These are phyloP conservation scores for Paratrypauchen microcephalus DNA, from an alignment of 2,797 vertebrate genomes.

Conservation along the genomic window DNA sequence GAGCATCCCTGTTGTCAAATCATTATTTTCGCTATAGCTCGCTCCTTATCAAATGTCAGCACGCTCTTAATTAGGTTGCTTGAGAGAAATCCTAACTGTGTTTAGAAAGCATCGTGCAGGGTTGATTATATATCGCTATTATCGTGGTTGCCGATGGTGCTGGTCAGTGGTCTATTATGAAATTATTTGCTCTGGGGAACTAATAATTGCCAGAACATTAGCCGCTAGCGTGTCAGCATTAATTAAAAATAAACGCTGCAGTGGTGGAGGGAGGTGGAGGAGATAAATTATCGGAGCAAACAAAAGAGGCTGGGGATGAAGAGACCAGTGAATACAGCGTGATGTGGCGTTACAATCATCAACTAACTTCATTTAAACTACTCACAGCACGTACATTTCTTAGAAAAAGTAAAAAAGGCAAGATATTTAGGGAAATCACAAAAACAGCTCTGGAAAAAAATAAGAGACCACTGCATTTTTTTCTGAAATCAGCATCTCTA, in stretches of 20 bases:
- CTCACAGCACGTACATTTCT: background rate
- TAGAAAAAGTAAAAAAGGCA: background rate
- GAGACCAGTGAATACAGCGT: background rate
- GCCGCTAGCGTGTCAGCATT: constrained; percentile 56
- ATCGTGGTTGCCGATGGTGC: constrained; percentile 65
- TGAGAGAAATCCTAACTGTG: constrained; percentile 55
- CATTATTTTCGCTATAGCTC: constrained; percentile 44
- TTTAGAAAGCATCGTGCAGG: constrained; percentile 55
- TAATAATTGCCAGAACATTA: constrained; percentile 67
- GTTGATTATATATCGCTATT: constrained; percentile 65
- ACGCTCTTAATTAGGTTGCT: constrained; percentile 67
- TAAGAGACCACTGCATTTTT: too few relatives aligned
- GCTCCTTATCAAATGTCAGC: constrained; percentile 59
- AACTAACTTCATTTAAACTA: background rate
- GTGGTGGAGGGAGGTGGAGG: constrained; percentile 13
- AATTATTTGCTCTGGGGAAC: constrained; percentile 66
- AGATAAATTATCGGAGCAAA: constrained; percentile 10
- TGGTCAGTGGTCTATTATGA: constrained; percentile 67
- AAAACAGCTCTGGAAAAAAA: too few relatives aligned
- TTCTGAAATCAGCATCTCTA: too few relatives aligned
- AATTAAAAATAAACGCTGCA: constrained; percentile 52
- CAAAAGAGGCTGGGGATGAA: constrained; percentile 8
- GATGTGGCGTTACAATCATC: background rate
- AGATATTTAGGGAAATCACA: background rate
- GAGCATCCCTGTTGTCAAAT: constrained; percentile 23